These are phyloP conservation scores for Anadara kagoshimensis DNA, from an alignment of 1,140 invertebrate species.

Conservation along the genomic window DNA sequence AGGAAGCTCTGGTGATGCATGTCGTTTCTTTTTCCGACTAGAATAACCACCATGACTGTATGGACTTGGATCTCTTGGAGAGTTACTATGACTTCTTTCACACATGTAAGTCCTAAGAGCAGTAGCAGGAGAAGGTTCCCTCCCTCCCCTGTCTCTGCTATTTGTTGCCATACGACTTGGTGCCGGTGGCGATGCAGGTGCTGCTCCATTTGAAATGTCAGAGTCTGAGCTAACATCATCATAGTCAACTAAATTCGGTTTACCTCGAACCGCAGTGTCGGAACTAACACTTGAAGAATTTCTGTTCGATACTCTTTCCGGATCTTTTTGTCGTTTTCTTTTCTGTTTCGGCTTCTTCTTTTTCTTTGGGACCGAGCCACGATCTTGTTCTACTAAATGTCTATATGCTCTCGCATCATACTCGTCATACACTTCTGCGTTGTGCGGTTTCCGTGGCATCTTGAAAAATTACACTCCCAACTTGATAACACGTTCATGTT, in stretches of 20 bases:
- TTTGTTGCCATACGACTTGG: conserved; percentile 42
- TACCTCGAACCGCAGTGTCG: conserved; percentile 5
- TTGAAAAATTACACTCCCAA: conserved; percentile 5
- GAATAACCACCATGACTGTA: conserved; percentile 37
- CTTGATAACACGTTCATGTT: neutral
- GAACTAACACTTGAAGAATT: neutral
- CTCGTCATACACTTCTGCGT: conserved; percentile 54
- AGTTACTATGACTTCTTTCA: conserved; percentile 59
- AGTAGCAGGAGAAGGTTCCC: conserved; percentile 59
- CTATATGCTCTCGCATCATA: conserved; percentile 66
- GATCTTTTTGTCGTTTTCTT: conserved; percentile 37
- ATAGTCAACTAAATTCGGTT: conserved; percentile 63
- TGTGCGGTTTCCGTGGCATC: conserved; percentile 53
- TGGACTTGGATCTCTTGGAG: conserved; percentile 30
- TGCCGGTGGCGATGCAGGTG: conserved; percentile 21
- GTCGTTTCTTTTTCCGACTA: conserved; percentile 55
- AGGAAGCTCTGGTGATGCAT: conserved; percentile 47
- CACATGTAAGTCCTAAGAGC: conserved; percentile 57
- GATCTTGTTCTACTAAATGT: conserved; percentile 53
- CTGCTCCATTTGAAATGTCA: conserved; percentile 38
- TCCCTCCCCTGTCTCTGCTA: conserved; percentile 30
- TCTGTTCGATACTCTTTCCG: neutral
- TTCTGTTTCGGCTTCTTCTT: conserved; percentile 54
- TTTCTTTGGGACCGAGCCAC: conserved; percentile 27
- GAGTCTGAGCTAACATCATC: conserved; percentile 70